phyloP scores from a whole-genome alignment of 2,113 vertebrate species.

The Vulpes ferrilata region DNA sequence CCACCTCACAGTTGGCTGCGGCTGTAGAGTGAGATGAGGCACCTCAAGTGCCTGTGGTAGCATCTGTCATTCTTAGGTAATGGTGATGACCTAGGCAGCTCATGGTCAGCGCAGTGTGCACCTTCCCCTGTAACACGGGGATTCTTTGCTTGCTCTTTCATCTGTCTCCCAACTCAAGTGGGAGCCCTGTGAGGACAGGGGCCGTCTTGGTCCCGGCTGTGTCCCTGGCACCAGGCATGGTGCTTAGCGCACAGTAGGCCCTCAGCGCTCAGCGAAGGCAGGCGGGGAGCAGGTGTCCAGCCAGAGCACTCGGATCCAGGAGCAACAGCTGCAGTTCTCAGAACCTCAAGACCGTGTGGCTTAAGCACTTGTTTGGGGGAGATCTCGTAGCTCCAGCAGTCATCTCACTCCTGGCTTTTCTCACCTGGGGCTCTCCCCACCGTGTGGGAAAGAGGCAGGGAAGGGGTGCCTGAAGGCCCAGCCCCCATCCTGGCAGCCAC shows the following conservation, averaged over 20 bases:
- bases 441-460: not conserved
- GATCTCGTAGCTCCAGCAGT: not conserved
- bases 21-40: not conserved
- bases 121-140: no score
- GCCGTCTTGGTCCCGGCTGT: not conserved
- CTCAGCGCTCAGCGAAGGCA: not conserved
- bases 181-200: not conserved
- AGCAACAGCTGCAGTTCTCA: not conserved
- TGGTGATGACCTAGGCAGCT: not conserved
- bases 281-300: not conserved
- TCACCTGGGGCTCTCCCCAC: not conserved
- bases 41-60: not conserved
- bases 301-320: not conserved
- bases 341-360: not conserved
- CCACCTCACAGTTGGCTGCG: not conserved
- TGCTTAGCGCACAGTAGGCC: not conserved
- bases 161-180: not conserved
- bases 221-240: fast-evolving
- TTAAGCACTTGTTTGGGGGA: not conserved
- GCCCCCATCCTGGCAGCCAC: not conserved
- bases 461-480: not conserved
- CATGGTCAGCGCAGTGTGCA: no score
- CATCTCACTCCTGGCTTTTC: not conserved
- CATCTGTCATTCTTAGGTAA: not conserved
- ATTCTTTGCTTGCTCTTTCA: not conserved